Evolutionary conservation across 2,888 invertebrate species (phyloP), one percentile per base, ranked within the genome.

Genomic region (Serripes groenlandicus): DNA sequence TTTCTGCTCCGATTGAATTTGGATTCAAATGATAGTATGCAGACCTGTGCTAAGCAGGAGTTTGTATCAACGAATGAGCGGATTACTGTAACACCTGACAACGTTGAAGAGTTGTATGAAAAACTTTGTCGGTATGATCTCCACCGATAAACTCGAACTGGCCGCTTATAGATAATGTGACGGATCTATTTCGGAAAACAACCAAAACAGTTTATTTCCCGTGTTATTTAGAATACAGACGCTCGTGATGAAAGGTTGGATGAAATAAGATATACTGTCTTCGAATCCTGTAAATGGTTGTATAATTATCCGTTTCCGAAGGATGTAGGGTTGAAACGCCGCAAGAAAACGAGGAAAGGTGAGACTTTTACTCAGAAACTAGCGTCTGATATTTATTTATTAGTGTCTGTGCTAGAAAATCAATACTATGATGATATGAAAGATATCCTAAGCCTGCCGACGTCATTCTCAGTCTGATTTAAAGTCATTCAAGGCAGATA

Each of bases 361-460:
- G 68, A 68, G 35, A 49, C n/a, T n/a, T 7, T 49, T 34, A 23
- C 68, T 4, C 15, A 42, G n/a, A 68, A 68, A 68, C 68, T 68
- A 11, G 68, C 68, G 18, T 37, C 26, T 37, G 37, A 68, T 23
- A 68, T 68, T 23, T 68, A 68, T 32, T 23, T 62, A 3, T 11
- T 62, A n/a, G n/a, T n/a, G n/a, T n/a, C n/a, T n/a, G n/a, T n/a
- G n/a, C n/a, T n/a, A n/a, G n/a, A n/a, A n/a, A 62, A 62, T 28
- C 32, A 32, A 32, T 62, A 30, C 5, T 62, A 21, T 32, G 32
- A 62, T 1, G 62, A n/a, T 21, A 62, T 62, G 30, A 62, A 62
- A 34, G 62, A 62, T 15, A 28, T 30, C 15, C 26, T 62, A 9
- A 62, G 62, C 21, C 62, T 62, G 7, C 30, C 30, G 1, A 62